Conservation (phyloP, 2,797 vertebrate genomes). For the Epinephelus malabaricus region DNA sequence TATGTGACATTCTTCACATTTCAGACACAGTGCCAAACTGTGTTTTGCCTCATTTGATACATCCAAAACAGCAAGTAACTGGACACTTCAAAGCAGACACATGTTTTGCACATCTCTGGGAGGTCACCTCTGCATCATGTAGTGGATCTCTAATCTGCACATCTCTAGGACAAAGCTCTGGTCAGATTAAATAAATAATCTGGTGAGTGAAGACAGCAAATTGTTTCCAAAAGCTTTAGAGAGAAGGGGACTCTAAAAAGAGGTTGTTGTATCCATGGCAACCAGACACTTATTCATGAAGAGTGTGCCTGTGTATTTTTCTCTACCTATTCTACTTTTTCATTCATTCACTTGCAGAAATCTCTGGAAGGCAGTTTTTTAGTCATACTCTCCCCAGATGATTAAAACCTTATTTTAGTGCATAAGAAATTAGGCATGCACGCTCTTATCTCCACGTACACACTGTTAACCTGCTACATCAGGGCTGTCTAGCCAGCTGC, state of each 20-base stretch:
- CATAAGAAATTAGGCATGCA: neutral
- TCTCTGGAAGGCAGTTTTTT: constrained; percentile 5
- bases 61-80: constrained; percentile 9
- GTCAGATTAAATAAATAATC: constrained; percentile 75
- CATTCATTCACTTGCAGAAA: constrained; percentile 24
- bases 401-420: constrained; percentile 30
- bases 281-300: constrained; percentile 75
- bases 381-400: constrained; percentile 1
- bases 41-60: constrained; percentile 20
- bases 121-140: constrained; percentile 62
- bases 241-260: constrained; percentile 59
- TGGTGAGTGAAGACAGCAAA: constrained; percentile 55
- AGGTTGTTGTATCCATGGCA: constrained; percentile 78
- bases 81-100: constrained; percentile 18
- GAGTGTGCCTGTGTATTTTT: constrained; percentile 48
- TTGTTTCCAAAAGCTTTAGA: constrained; percentile 64
- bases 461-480: constrained; percentile 12
- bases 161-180: constrained; percentile 63
- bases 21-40: neutral
- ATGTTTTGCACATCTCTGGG: constrained; percentile 11
- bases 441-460: constrained; percentile 16
- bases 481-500: constrained; percentile 21
- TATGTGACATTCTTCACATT: constrained; percentile 9
- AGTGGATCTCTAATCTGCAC: constrained; percentile 65
- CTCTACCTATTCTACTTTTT: constrained; percentile 35